Conservation (phyloP, 2,888 invertebrate genomes). For the Terebella lapidaria region DNA sequence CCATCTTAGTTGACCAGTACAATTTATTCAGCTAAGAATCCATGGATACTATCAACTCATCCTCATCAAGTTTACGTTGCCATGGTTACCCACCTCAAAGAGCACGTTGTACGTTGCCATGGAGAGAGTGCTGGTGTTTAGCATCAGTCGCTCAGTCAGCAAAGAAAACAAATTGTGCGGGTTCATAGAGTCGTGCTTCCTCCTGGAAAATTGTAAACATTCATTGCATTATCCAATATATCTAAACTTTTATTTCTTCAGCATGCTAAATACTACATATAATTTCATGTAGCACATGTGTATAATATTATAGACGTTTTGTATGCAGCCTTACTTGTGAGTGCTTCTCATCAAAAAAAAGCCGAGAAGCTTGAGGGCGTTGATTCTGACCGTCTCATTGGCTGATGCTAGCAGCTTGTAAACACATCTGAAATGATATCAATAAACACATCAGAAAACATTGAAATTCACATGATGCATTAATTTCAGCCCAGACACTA, state of each 20-base stretch:
- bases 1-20: no score
- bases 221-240: no score
- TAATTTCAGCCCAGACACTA: no score
- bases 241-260: no score
- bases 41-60: no score
- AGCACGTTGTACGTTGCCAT: slow-evolving; percentile 96
- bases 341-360: slow-evolving; percentile 97
- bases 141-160: slow-evolving; percentile 83
- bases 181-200: slow-evolving; percentile 99
- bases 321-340: slow-evolving; percentile 92
- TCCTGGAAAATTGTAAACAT: slow-evolving; percentile 58
- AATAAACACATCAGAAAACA: no score
- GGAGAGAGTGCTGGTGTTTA: slow-evolving; percentile 83
- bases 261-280: no score
- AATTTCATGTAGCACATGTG: no score
- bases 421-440: slow-evolving; percentile 66
- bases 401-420: slow-evolving; percentile 94
- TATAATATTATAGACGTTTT: no score
- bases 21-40: no score
- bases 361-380: slow-evolving; percentile 91
- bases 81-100: slow-evolving; percentile 81
- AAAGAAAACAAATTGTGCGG: slow-evolving; percentile 97
- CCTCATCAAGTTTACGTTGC: no score
- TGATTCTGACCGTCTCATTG: slow-evolving; percentile 90
- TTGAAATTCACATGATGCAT: no score